Conservation (phyloP, 1,140 invertebrate genomes). For the Paraescarpia echinospica region DNA sequence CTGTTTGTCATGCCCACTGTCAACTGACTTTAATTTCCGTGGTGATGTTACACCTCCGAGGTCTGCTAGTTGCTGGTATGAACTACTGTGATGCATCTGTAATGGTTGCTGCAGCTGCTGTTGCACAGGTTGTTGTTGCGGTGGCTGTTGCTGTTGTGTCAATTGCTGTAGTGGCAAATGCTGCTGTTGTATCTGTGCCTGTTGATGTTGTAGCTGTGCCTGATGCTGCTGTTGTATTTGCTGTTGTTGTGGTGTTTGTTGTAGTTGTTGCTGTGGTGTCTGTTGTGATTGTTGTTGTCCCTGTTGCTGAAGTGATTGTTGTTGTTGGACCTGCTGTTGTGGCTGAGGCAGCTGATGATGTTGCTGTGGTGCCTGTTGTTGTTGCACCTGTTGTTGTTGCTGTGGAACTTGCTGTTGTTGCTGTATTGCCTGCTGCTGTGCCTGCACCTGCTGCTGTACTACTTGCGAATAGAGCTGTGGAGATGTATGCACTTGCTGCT, state of each 20-base stretch:
- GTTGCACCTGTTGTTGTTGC: neutral
- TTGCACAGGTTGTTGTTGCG: neutral
- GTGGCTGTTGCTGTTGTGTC: slow-evolving; percentile 3
- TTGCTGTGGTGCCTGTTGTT: neutral
- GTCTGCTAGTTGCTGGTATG: neutral
- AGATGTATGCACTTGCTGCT: neutral
- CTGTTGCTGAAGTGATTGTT: neutral
- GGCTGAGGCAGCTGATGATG: neutral
- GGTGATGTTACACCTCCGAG: neutral
- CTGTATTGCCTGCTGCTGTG: neutral
- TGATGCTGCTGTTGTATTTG: neutral
- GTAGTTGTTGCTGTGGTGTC: neutral
- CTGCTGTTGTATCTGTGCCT: neutral
- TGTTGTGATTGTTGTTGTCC: neutral
- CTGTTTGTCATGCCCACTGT: neutral
- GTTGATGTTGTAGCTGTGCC: neutral
- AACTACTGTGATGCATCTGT: slow-evolving; percentile 11
- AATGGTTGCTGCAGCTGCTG: slow-evolving; percentile 1
- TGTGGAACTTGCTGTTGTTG: neutral
- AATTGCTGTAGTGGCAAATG: neutral
- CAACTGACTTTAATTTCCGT: neutral
- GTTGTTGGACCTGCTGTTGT: neutral
- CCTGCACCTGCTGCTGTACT: neutral
- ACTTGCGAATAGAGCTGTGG: neutral
- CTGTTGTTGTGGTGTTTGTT: neutral